Evolutionary conservation across 2,888 invertebrate species (phyloP).

Genomic region (Chalcis sispes): DNA sequence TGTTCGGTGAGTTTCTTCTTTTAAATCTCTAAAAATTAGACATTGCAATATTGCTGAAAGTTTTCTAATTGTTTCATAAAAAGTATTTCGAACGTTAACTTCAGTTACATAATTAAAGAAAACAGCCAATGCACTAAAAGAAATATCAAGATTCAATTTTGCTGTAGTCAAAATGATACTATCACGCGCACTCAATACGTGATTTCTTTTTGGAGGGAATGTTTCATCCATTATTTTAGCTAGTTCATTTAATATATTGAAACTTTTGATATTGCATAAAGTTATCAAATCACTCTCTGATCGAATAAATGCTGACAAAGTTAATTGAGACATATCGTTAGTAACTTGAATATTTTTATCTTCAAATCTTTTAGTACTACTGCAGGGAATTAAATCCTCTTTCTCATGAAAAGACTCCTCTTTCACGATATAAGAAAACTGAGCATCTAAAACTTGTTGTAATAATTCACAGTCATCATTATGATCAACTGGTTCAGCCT

Average conservation of each 20-base stretch:
- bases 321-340: not conserved
- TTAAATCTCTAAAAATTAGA: not conserved
- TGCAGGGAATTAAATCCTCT: no score
- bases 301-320: not conserved
- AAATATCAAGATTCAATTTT: not conserved
- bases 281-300: conserved; percentile 12
- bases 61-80: not conserved
- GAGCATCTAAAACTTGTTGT: not conserved
- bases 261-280: conserved; percentile 44
- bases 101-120: not conserved
- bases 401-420: not conserved
- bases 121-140: not conserved
- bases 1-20: not conserved
- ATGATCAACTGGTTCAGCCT: not conserved
- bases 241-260: conserved; percentile 37
- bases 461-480: not conserved
- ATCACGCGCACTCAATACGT: not conserved
- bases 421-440: not conserved
- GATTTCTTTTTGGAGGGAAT: conserved; percentile 19
- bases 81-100: not conserved
- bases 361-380: not conserved
- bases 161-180: not conserved
- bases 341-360: not conserved
- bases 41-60: not conserved
- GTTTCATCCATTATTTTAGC: conserved; percentile 39